Evolutionary conservation across 2,113 vertebrate species (phyloP).

Genomic region (Ammodytes dubius): DNA sequence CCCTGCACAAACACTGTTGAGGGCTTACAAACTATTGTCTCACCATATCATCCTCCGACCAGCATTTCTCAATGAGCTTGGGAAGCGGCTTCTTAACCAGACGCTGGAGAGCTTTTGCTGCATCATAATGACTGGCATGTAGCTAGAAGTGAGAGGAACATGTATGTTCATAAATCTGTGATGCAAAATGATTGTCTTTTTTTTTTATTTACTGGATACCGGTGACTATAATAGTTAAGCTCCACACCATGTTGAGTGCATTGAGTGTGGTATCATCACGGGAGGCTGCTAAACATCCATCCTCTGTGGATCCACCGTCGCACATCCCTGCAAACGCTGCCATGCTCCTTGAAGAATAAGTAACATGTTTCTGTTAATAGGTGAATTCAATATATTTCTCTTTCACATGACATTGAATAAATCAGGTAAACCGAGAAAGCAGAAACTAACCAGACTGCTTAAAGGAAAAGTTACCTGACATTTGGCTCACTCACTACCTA

Average conservation of each 20-base stretch:
- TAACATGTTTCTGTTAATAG: constrained; percentile 1
- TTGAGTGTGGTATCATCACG: constrained; percentile 98
- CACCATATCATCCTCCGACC: constrained; percentile 99
- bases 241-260: constrained; percentile 94
- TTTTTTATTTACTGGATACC: not conserved
- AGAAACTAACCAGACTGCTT: not conserved
- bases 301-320: constrained; percentile 97
- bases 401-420: not conserved
- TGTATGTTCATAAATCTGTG: not conserved
- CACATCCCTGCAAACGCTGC: constrained; percentile 99
- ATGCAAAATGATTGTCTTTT: not conserved
- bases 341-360: constrained; percentile 91
- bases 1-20: not conserved
- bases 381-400: not conserved
- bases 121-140: constrained; percentile 96
- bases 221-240: not conserved
- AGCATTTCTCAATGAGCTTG: constrained; percentile 98
- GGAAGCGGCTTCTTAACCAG: constrained; percentile 99
- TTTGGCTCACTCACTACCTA: not conserved
- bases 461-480: not conserved
- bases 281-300: constrained; percentile 96
- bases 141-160: constrained; percentile 83
- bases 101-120: constrained; percentile 97
- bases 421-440: not conserved
- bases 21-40: constrained; percentile 60